Percentiles rank a stretch among this genome's conserved stretches.
Conservation (phyloP, 2,888 invertebrate species). For the Frankliniella intonsa region DNA sequence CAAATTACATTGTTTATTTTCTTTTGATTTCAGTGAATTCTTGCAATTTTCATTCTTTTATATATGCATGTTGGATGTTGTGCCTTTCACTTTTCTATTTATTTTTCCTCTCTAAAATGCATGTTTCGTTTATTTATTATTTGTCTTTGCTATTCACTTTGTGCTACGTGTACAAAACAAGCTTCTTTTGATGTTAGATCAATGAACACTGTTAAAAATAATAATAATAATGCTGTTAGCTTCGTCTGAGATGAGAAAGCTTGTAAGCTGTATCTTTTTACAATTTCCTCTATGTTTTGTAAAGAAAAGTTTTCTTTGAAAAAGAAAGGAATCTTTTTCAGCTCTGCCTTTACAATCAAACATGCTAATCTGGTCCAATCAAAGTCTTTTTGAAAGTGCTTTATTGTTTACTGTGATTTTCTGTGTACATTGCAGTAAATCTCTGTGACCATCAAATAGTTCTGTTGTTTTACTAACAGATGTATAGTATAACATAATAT, state of each 20-base stretch:
- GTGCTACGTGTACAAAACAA: no score
- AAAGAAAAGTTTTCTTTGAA: background rate
- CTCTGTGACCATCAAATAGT: background rate
- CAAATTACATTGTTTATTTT: slow-evolving; percentile 32
- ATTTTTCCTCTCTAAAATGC: slow-evolving; percentile 9
- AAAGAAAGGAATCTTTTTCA: background rate
- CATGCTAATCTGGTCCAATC: no score
- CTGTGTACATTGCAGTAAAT: slow-evolving; percentile 28
- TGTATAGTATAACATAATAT: background rate
- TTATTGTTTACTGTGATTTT: background rate
- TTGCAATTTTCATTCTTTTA: slow-evolving; percentile 31
- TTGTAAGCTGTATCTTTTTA: no score
- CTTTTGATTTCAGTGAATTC: slow-evolving; percentile 34
- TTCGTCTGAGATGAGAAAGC: no score
- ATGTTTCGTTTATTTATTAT: no score
- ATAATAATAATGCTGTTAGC: no score
- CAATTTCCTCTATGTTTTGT: slow-evolving; percentile 28
- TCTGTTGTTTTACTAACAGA: background rate
- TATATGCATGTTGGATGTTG: slow-evolving; percentile 26
- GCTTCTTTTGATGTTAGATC: no score
- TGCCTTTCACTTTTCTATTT: slow-evolving; percentile 11
- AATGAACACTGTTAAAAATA: no score
- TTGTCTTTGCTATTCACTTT: no score
- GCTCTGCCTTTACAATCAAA: no score
- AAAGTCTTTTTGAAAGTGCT: no score